These are phyloP conservation scores for Panonychus citri DNA, from an alignment of 1,140 invertebrate genomes.

Conservation along the genomic window DNA sequence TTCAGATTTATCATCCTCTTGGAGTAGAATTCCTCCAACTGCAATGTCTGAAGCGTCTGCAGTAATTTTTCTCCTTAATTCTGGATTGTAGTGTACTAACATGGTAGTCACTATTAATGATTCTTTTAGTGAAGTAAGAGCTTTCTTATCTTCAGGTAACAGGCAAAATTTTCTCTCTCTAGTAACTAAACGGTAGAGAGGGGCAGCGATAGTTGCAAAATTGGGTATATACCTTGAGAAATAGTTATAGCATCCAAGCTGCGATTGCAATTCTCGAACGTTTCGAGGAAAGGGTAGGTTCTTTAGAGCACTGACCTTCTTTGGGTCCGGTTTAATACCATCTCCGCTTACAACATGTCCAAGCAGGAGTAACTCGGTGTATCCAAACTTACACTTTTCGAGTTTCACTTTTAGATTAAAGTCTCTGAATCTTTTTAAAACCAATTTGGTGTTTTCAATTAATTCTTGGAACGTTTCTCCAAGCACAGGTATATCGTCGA, in stretches of 20 bases:
- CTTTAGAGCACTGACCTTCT: constrained; percentile 18
- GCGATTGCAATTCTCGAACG: constrained; percentile 20
- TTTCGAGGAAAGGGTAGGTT: constrained; percentile 15
- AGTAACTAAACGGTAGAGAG: constrained; percentile 17
- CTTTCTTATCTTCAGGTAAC: neutral
- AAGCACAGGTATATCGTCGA: constrained; percentile 17
- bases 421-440: constrained; percentile 12
- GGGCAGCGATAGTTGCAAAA: constrained; percentile 19
- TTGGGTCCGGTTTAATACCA: constrained; percentile 19
- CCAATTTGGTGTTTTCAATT: neutral
- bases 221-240: neutral
- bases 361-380: constrained; percentile 16
- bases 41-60: neutral
- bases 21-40: neutral
- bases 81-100: neutral
- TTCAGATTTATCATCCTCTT: too few species aligned
- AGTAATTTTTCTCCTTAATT: neutral
- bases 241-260: constrained; percentile 22
- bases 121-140: constrained; percentile 14
- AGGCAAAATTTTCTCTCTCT: neutral
- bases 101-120: neutral
- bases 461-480: constrained; percentile 13
- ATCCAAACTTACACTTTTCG: constrained; percentile 20
- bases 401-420: constrained; percentile 18
- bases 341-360: constrained; percentile 19